Base-by-base conservation (phyloP, 2,797 vertebrate genomes). In the Labroides dimidiatus region DNA sequence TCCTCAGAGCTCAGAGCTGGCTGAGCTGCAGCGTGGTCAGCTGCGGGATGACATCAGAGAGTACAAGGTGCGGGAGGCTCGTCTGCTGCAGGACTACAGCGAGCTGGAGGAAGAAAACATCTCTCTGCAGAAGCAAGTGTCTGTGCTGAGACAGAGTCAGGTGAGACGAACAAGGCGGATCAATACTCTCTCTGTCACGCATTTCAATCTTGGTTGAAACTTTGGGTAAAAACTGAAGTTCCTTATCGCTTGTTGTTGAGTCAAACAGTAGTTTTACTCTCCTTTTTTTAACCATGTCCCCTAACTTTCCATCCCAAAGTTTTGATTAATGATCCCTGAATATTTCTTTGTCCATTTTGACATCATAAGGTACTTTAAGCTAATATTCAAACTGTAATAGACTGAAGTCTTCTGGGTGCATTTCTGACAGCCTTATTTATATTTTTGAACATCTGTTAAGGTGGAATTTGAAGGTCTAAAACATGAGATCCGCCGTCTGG, bases 61-160 rank as follows among this genome's bases (percentile, higher is more conserved):
- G 70, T 99, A 95, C 78, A 99, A 99, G 84, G 95, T 99, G 70
- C 93, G 97, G 57, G 98, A 99, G 90, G 88, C 96, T 3, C 96
- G 98, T 37, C 87, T 98, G 85, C 91, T 97, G 84, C 98, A 99
- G 91, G 98, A 99, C 92, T 97, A 95, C 89, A 96, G 96, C 0
- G 98, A 99, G 87, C 93, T 99, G 67, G 98, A 99, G 82, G 98
- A 99, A 48, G 98, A 99, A 91, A 99, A 99, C 92, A 99, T 99
- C 87, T 96, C 94, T 69, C 94, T 99, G 33, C 98, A 99, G 93
- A 99, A 99, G 78, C 98, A 99, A 93, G 98, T 97, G 57, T 99
- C 97, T 50, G 90, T 95, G 63, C 93, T 99, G 57, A 96, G 95
- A 83, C 97, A 99, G 91, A 97, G 93, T 84, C 98, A 99, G 96